phyloP scores from a whole-genome alignment of 2,888 invertebrate genomes.

The Caenorhabditis macrosperma region DNA sequence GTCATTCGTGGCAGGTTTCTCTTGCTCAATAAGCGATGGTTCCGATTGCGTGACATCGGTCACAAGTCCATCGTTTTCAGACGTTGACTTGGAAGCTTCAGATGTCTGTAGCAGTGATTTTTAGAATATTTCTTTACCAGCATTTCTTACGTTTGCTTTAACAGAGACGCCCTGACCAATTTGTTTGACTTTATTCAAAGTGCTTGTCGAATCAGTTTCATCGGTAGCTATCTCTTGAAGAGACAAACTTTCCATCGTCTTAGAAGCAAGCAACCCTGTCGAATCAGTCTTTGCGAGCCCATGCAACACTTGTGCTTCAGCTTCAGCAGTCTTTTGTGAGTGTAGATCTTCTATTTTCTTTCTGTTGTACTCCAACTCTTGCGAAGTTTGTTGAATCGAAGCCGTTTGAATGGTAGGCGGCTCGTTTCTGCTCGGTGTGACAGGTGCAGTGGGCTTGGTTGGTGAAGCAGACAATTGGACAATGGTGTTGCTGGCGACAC shows the following conservation, averaged over 20 bases:
- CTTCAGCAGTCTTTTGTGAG: background rate
- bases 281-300: background rate
- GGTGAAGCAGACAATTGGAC: background rate
- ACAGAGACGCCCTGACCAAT: conserved; percentile 3
- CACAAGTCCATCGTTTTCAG: background rate
- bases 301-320: background rate
- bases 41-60: background rate
- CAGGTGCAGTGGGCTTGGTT: background rate
- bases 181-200: background rate
- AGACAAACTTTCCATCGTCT: background rate
- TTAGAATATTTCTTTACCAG: background rate
- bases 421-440: background rate
- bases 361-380: background rate
- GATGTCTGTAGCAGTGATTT: background rate
- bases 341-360: background rate
- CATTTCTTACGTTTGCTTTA: background rate
- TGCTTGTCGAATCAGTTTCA: background rate
- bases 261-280: background rate
- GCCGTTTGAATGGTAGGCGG: background rate
- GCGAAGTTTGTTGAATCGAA: background rate
- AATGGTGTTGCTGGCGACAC: no score
- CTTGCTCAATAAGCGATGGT: background rate
- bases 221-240: background rate
- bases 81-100: background rate
- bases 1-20: background rate